Conservation (phyloP, 2,888 invertebrate species). For the Scaptomyza tumidula region DNA sequence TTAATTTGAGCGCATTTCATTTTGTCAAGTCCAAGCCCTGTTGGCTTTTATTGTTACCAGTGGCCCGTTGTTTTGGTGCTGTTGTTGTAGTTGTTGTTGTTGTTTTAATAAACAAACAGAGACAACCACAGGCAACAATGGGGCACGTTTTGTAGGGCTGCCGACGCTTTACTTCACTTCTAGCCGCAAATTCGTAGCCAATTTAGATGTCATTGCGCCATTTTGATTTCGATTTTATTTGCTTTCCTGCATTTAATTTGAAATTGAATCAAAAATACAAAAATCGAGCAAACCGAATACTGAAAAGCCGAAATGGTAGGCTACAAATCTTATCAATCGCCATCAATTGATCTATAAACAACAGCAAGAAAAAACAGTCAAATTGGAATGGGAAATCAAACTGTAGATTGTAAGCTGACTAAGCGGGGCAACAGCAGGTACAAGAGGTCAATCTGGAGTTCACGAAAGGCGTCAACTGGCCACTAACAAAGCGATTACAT, state of each 20-base stretch:
- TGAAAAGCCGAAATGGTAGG: slow-evolving; percentile 2
- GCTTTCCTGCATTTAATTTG: slow-evolving; percentile 55
- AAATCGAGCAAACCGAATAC: slow-evolving; percentile 13
- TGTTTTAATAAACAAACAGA: slow-evolving; percentile 30
- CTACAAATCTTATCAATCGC: slow-evolving; percentile 60
- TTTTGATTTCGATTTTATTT: slow-evolving; percentile 64
- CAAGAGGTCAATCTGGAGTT: slow-evolving; percentile 48
- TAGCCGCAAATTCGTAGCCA: slow-evolving; percentile 66
- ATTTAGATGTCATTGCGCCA: slow-evolving; percentile 80
- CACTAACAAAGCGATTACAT: slow-evolving; percentile 67
- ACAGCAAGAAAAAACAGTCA: slow-evolving; percentile 38
- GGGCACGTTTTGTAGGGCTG: slow-evolving; percentile 67
- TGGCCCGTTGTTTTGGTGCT: slow-evolving; percentile 21
- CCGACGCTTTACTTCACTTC: slow-evolving; percentile 36
- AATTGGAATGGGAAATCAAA: slow-evolving; percentile 24
- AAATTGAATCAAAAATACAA: slow-evolving; percentile 41
- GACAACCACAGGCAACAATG: slow-evolving; percentile 46
- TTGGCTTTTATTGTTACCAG: slow-evolving; percentile 37
- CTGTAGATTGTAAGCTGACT: neutral
- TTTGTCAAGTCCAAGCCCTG: slow-evolving; percentile 66
- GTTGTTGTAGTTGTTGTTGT: slow-evolving; percentile 10
- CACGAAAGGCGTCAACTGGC: slow-evolving; percentile 68
- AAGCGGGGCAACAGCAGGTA: slow-evolving; percentile 10
- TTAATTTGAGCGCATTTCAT: slow-evolving; percentile 75
- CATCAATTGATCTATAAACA: slow-evolving; percentile 53